These are phyloP conservation scores for Lophura nycthemera DNA, from an alignment of 2,113 vertebrate species.

Conservation along the genomic window DNA sequence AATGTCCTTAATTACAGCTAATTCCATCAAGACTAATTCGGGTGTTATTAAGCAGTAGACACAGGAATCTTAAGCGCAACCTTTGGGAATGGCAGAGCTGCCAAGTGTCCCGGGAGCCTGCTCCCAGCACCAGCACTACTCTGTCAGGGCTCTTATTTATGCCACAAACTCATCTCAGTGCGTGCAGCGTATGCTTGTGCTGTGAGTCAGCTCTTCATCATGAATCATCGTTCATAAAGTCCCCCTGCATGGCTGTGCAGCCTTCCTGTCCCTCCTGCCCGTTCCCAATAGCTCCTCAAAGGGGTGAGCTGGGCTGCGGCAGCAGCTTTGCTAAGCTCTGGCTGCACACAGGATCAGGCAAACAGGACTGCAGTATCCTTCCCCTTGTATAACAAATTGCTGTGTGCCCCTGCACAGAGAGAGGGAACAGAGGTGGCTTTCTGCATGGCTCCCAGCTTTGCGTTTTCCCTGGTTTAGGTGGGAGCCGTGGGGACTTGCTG, in stretches of 20 bases:
- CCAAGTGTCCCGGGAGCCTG: constrained; percentile 58
- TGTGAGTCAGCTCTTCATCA: not conserved
- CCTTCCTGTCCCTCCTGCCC: not conserved
- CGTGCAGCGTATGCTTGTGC: not conserved
- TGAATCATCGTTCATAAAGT: not conserved
- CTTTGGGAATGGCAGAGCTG: constrained; percentile 70
- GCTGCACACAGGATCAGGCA: not conserved
- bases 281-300: not conserved
- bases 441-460: not conserved
- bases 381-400: too few relatives aligned
- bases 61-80: constrained; percentile 76
- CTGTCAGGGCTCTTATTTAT: not conserved
- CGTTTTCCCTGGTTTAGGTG: not conserved
- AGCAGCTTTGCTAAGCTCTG: too few relatives aligned
- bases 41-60: constrained; percentile 79
- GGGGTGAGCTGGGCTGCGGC: too few relatives aligned
- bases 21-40: constrained; percentile 80
- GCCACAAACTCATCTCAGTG: not conserved
- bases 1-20: constrained; percentile 84
- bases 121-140: not conserved
- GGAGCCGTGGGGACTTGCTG: not conserved
- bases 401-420: not conserved
- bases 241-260: not conserved
- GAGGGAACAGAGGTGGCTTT: not conserved
- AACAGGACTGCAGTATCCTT: too few relatives aligned